Base-by-base conservation (phyloP, 2,113 vertebrate genomes). In the Hepsetus odoe region DNA sequence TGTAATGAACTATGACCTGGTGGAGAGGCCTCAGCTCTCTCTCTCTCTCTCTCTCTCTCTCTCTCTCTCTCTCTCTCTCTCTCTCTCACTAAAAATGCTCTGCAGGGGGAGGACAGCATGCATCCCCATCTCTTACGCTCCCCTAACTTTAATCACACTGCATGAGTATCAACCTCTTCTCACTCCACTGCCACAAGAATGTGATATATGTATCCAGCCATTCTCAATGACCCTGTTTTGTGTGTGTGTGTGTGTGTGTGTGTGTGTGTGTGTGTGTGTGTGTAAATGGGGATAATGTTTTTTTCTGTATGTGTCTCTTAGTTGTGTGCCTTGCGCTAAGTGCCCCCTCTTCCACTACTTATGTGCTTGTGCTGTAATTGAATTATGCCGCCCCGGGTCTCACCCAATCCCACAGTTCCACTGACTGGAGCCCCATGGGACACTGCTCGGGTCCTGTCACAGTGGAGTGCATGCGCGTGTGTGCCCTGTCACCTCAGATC, bases 361-460 rank as follows among this genome's bases (percentile, higher is more conserved):
- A 35, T 76, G 24, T 68, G 67, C 74, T 78, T 84, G 77, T 86
- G 71, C 80, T 87, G 71, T 85, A 88, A 93, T 91, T 89, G 85
- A 89, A 90, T 91, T 86, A 88, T 59, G 70, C 80, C 85, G 89
- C 77, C 73, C 84, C 82, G 86, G 87, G 83, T 73, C 68, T 69
- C 84, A 49, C 46, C 46, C 46, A 49, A 2, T 49, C 46, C 46
- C 46, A 5, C 46, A 86, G 62, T 55, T 79, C 72, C 40, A 71
- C 62, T 74, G 74, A 69, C 76, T 61, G 38, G 71, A 64, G 67
- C 22, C 82, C 72, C 33, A 64, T 74, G 40, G 80, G 66, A 80
- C 42, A 68, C 72, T 46, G 70, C 82, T 77, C 56, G 59, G 83
- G 80, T 80, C 44, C 74, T 87, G 85, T 89, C 82, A 85, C 75